These are phyloP conservation scores for Bombylius major DNA, from an alignment of 2,888 invertebrate genomes.

Conservation along the genomic window DNA sequence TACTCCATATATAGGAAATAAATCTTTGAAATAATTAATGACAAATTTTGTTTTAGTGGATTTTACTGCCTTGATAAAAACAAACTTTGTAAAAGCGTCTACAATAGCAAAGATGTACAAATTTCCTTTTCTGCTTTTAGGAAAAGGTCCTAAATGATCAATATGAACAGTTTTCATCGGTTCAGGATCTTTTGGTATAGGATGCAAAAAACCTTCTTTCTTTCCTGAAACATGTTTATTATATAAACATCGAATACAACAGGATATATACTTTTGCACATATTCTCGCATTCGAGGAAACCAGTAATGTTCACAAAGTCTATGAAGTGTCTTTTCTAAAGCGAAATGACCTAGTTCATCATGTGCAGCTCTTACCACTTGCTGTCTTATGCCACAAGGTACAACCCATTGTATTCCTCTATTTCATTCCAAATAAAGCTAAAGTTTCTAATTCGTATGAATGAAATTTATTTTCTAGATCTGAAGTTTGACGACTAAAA, in stretches of 20 bases:
- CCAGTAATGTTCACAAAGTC: not conserved
- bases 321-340: not conserved
- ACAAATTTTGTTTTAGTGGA: not conserved
- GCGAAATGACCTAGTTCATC: conserved; percentile 1
- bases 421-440: no score
- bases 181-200: not conserved
- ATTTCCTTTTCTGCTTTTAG: not conserved
- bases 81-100: not conserved
- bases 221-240: not conserved
- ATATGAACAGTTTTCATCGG: not conserved
- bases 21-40: not conserved
- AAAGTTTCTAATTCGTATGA: not conserved
- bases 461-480: conserved; percentile 17
- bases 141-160: not conserved
- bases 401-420: not conserved
- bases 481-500: conserved; percentile 19
- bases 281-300: conserved; percentile 1
- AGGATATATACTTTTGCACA: not conserved
- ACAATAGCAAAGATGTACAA: not conserved
- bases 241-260: not conserved
- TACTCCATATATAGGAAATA: not conserved
- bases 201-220: not conserved
- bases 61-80: not conserved
- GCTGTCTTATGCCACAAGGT: not conserved
- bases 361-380: not conserved